Conservation (phyloP, 2,888 invertebrate genomes). For the Ethmia dodecea region DNA sequence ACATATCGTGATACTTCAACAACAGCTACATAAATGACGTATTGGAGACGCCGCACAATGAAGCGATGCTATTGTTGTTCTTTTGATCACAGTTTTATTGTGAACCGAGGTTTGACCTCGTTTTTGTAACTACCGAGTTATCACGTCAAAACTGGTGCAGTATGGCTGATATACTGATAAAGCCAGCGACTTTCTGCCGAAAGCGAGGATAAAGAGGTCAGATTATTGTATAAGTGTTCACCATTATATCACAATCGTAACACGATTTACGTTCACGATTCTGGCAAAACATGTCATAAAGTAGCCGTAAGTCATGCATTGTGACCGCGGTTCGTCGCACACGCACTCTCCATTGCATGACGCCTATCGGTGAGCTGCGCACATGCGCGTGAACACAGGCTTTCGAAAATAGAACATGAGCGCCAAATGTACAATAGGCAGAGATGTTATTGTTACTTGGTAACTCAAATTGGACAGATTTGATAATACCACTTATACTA, state of each 20-base stretch:
- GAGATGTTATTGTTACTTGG: slow-evolving; percentile 32
- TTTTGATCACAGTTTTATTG: background rate
- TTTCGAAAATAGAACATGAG: slow-evolving; percentile 44
- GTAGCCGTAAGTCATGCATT: slow-evolving; percentile 42
- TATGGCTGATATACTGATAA: no score
- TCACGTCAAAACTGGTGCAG: background rate
- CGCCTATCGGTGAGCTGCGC: slow-evolving; percentile 36
- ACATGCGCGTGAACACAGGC: slow-evolving; percentile 41
- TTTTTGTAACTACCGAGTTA: background rate
- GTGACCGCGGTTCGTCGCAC: slow-evolving; percentile 47
- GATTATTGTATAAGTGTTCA: slow-evolving; percentile 2
- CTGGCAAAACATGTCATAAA: slow-evolving; percentile 41
- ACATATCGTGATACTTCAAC: no score
- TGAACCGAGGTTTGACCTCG: background rate
- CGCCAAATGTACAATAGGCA: slow-evolving; percentile 23
- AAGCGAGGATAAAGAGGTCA: no score
- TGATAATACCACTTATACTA: no score
- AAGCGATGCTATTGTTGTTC: background rate
- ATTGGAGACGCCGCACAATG: no score
- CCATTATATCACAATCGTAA: slow-evolving; percentile 16
- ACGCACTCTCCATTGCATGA: slow-evolving; percentile 52
- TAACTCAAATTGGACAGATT: slow-evolving; percentile 26
- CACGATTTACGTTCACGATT: slow-evolving; percentile 30
- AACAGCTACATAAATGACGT: no score
- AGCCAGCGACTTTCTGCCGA: no score